phyloP scores from a whole-genome alignment of 2,888 invertebrate species.

The Heliconius erato region DNA sequence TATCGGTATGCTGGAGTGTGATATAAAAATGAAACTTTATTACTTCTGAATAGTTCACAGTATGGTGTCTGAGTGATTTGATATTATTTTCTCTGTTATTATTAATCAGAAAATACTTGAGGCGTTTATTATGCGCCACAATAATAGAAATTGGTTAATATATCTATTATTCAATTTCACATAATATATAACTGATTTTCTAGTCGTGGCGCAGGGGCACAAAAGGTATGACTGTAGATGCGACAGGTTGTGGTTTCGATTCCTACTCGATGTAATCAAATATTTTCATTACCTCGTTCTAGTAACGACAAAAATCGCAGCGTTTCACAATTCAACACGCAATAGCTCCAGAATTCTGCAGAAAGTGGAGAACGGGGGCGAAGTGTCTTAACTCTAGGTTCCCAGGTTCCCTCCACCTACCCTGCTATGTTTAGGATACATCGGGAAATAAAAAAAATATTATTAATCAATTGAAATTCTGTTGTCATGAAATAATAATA shows the following conservation, averaged over 20 bases:
- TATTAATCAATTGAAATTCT: not conserved
- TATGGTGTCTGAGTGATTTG: not conserved
- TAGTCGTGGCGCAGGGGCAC: not conserved
- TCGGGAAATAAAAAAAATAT: not conserved
- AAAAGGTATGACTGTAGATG: not conserved
- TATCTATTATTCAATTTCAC: not conserved
- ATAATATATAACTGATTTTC: too few species aligned
- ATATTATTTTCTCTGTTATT: constrained; percentile 7
- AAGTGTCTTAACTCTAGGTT: not conserved
- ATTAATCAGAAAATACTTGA: not conserved
- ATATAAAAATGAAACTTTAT: constrained; percentile 16
- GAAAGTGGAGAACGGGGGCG: not conserved
- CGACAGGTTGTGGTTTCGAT: not conserved
- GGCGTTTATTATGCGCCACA: not conserved
- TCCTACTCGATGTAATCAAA: not conserved
- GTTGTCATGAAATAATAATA: too few species aligned
- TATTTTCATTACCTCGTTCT: not conserved
- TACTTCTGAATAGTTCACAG: constrained; percentile 15
- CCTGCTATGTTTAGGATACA: not conserved
- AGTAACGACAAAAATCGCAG: not conserved
- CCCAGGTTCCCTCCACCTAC: not conserved
- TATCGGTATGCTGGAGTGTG: constrained; percentile 13
- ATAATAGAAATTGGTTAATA: not conserved
- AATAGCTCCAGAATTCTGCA: not conserved
- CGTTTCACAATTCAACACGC: not conserved